phyloP scores from a whole-genome alignment of 2,797 vertebrate genomes.

The Micromesistius poutassou region DNA sequence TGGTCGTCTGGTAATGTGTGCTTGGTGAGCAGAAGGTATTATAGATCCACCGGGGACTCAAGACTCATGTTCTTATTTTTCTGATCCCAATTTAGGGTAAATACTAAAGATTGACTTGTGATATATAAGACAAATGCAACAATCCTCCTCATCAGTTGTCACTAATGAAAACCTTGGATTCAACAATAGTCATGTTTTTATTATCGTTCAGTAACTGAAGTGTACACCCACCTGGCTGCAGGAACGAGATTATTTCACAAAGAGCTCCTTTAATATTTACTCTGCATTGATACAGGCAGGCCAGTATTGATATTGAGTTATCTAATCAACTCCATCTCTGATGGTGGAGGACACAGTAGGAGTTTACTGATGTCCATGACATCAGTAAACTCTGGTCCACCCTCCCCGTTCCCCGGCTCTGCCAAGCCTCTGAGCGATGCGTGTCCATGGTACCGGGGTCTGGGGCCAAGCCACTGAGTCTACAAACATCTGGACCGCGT shows the following conservation, averaged over 20 bases:
- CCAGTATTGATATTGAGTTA: background rate
- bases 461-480: background rate
- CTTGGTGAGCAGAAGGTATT: slow-evolving; percentile 25
- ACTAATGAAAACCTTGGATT: too few species aligned
- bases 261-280: background rate
- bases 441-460: background rate
- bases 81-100: background rate
- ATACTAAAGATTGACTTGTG: background rate
- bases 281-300: background rate
- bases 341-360: background rate
- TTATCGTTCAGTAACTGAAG: background rate
- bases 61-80: background rate
- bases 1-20: slow-evolving; percentile 17
- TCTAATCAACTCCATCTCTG: background rate
- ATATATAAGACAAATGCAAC: background rate
- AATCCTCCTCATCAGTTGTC: too few species aligned
- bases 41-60: background rate
- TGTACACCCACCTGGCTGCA: background rate
- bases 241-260: background rate
- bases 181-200: background rate
- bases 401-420: background rate
- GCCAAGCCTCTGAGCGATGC: background rate
- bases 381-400: too few species aligned
- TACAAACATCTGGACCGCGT: background rate
- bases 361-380: background rate